These are phyloP conservation scores for Brachyistius frenatus DNA, from an alignment of 2,113 vertebrate genomes.

Conservation along the genomic window DNA sequence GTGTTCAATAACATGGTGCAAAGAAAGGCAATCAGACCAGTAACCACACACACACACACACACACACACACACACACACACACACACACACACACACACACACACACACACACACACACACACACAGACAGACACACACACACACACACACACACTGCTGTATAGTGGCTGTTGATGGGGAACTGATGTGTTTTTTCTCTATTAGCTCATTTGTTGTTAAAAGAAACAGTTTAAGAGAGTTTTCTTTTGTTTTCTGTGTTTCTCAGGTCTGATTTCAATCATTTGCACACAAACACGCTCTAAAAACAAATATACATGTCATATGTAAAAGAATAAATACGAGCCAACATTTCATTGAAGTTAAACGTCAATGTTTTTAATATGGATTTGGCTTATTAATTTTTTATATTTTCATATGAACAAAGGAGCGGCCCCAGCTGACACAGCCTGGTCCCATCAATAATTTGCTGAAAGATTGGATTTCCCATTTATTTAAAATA, in stretches of 20 bases:
- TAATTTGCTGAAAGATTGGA: background rate
- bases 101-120: background rate
- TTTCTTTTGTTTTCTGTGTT: background rate
- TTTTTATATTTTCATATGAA: conserved; percentile 10
- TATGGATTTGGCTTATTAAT: background rate
- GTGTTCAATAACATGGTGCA: conserved; percentile 24
- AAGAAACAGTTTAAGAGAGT: background rate
- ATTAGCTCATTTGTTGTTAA: background rate
- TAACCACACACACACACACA: conserved; percentile 30
- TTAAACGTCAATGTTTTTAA: background rate
- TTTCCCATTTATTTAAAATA: background rate
- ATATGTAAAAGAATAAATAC: background rate
- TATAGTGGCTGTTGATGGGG: background rate
- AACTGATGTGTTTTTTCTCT: background rate
- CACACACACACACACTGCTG: conserved; percentile 9
- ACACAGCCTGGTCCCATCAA: background rate
- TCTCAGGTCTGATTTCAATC: background rate
- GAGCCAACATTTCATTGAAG: background rate
- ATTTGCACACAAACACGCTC: background rate
- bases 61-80: conserved; percentile 31
- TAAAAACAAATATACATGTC: background rate
- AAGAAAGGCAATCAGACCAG: conserved; percentile 50
- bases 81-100: no score
- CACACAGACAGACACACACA: conserved; percentile 12
- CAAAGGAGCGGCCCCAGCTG: background rate